Evolutionary conservation across 1,140 invertebrate genomes (phyloP), one percentile per base, ranked within the genome.

Genomic region (Mya arenaria): DNA sequence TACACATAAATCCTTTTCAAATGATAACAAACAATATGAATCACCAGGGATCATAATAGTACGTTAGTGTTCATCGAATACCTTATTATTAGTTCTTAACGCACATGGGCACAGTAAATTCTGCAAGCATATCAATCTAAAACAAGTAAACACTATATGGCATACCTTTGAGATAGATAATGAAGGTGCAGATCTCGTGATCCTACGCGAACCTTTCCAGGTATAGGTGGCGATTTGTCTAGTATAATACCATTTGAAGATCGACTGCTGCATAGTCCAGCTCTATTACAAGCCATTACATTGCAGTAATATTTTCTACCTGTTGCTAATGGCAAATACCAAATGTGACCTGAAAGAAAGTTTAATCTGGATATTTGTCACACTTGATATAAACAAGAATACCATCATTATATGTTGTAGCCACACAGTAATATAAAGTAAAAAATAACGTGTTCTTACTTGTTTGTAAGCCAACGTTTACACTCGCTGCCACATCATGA

Each of bases 141-240:
- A n/a, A n/a, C n/a, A n/a, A n/a, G n/a, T n/a, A n/a, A n/a, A n/a
- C n/a, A n/a, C n/a, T n/a, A n/a, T n/a, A n/a, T n/a, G n/a, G n/a
- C 34, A 28, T 23, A 39, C 63, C 4, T 66, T 15, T 44, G 34
- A 3, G 68, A 15, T 39, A 52, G 41, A 23, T 52, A 71, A 28
- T 15, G 28, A 3, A 19, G 68, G 34, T 71, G 68, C 19, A 44
- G 13, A 44, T 48, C 41, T 44, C 55, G 25, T 28, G 41, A 44
- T 44, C 74, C 74, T 6, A 78, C 68, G 13, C 71, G 48, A 1
- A 84, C 66, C 4, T 72, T 34, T 34, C 84, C 84, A 39, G 77
- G 44, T n/a, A 82, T 30, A 25, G 84, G 84, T 17, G 84, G 77
- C 4, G 82, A 81, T 36, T 77, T 82, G 41, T 84, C 84, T 25